These are phyloP conservation scores for Epizoanthus rinbou DNA, from an alignment of 92 coral and sea anemone genomes.

Conservation along the genomic window DNA sequence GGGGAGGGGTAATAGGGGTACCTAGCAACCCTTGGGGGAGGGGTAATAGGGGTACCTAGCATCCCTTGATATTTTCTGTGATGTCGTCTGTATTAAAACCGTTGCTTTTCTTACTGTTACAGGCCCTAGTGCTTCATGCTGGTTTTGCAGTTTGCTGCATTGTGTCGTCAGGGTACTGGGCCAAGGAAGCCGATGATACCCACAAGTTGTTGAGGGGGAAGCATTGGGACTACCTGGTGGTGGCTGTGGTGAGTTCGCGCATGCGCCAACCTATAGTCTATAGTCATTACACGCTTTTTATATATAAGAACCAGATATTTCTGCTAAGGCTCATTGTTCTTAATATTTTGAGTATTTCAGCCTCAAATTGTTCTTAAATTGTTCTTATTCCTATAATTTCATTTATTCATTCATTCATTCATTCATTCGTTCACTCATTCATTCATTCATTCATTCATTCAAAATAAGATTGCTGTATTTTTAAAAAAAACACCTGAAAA, in stretches of 20 bases:
- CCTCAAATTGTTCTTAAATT: no score
- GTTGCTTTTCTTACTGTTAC: not conserved
- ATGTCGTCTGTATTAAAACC: not conserved
- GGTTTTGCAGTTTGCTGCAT: constrained; percentile 32
- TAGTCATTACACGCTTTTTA: no score
- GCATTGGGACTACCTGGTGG: constrained; percentile 14
- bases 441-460: no score
- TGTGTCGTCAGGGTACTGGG: constrained; percentile 25
- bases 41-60: not conserved
- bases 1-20: no score
- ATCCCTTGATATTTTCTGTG: not conserved
- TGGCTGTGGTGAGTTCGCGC: constrained; percentile 25
- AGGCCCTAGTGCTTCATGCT: constrained; percentile 28
- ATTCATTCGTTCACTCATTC: no score
- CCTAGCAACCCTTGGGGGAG: not conserved
- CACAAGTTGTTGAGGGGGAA: not conserved
- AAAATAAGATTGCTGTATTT: no score
- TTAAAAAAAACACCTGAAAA: no score
- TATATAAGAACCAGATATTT: no score
- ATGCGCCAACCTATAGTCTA: not conserved
- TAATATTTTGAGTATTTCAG: no score
- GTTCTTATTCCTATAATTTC: no score
- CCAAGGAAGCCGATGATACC: constrained; percentile 5
- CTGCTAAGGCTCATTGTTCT: no score
- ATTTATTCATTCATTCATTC: no score